Conservation (phyloP, 2,888 invertebrate genomes). For the Caenorhabditis panamensis region DNA sequence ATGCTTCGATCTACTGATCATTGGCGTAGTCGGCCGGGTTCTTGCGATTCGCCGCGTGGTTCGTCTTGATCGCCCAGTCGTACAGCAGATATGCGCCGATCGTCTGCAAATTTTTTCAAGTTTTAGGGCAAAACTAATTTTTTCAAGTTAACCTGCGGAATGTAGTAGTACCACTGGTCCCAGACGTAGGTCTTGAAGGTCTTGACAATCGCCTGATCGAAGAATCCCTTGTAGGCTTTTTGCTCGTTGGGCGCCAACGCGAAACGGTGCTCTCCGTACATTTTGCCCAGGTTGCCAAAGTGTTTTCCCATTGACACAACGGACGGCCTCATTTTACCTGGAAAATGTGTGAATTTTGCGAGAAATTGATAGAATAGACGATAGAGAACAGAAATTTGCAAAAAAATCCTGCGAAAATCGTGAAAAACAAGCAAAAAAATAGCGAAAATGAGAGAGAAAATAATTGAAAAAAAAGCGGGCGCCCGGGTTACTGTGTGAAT, state of each 20-base stretch:
- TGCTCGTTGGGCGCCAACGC: conserved; percentile 79
- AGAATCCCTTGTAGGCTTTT: conserved; percentile 76
- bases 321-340: conserved; percentile 65
- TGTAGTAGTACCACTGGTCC: conserved; percentile 77
- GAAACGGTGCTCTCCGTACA: conserved; percentile 79
- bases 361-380: neutral
- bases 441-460: too few species aligned
- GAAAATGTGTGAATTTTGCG: conserved; percentile 5
- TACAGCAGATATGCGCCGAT: conserved; percentile 74
- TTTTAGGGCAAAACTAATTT: too few species aligned
- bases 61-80: conserved; percentile 79
- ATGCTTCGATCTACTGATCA: conserved; percentile 71
- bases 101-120: too few species aligned
- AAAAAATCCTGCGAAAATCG: too few species aligned
- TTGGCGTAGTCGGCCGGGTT: conserved; percentile 79
- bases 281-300: conserved; percentile 79
- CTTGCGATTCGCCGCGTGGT: conserved; percentile 71
- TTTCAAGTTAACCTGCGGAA: too few species aligned
- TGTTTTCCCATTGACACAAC: conserved; percentile 71
- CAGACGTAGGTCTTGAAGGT: conserved; percentile 77
- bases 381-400: too few species aligned
- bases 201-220: conserved; percentile 73
- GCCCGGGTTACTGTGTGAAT: too few species aligned
- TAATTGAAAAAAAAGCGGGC: too few species aligned
- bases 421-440: too few species aligned